Conservation (phyloP, 2,888 invertebrate species). For the Nemoura dubitans region DNA sequence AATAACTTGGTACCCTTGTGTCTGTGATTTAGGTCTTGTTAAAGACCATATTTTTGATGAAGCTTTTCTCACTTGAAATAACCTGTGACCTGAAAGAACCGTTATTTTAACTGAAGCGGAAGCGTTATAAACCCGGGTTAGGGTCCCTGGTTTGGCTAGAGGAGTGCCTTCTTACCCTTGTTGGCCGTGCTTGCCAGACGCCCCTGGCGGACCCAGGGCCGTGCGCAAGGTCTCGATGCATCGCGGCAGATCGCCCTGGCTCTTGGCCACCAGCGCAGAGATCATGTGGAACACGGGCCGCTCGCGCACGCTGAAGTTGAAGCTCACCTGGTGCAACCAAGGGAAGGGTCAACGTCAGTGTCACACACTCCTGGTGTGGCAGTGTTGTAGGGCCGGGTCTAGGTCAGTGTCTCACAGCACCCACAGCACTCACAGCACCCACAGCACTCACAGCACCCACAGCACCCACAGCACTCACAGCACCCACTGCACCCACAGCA, state of each 20-base stretch:
- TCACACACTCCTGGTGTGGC: too few species aligned
- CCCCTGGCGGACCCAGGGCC: slow-evolving; percentile 74
- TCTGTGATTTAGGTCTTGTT: too few species aligned
- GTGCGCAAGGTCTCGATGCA: slow-evolving; percentile 78
- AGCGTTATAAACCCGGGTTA: too few species aligned
- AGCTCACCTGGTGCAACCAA: slow-evolving; percentile 75
- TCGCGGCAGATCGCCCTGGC: slow-evolving; percentile 74
- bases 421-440: too few species aligned
- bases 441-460: neutral
- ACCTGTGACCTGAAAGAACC: too few species aligned
- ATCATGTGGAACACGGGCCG: slow-evolving; percentile 91
- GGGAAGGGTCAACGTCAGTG: neutral
- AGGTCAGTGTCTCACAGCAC: too few species aligned
- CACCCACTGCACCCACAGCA: neutral
- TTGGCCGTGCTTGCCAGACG: slow-evolving; percentile 57
- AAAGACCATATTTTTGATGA: too few species aligned
- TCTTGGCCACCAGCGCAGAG: slow-evolving; percentile 83
- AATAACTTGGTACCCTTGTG: too few species aligned
- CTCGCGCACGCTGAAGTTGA: slow-evolving; percentile 91
- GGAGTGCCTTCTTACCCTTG: neutral
- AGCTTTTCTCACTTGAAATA: too few species aligned
- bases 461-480: neutral
- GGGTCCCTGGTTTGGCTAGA: too few species aligned
- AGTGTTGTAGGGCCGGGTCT: too few species aligned
- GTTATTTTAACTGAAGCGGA: too few species aligned